phyloP scores from a whole-genome alignment of 2,797 vertebrate genomes.

The Ceyx erithaca region DNA sequence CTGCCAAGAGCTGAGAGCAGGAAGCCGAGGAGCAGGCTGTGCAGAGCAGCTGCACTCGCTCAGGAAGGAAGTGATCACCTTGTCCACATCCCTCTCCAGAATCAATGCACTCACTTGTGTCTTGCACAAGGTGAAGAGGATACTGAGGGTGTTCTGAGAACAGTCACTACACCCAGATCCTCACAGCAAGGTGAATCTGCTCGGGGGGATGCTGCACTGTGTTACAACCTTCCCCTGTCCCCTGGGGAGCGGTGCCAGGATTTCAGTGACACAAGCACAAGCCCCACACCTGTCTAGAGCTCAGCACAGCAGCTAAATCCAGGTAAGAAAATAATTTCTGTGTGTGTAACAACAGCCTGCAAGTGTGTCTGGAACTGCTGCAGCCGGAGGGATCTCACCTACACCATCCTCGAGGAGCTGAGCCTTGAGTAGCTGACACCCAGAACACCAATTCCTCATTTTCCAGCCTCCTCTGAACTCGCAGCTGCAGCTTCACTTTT shows the following conservation, averaged over 20 bases:
- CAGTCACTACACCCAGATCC: not conserved
- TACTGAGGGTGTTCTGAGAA: not conserved
- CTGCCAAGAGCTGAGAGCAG: constrained; percentile 3
- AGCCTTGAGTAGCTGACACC: rapidly evolving
- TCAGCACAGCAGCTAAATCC: not conserved
- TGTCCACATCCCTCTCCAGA: constrained; percentile 53
- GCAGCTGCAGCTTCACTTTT: not conserved
- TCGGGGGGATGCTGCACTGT: not conserved
- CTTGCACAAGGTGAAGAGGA: constrained; percentile 10
- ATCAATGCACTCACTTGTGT: constrained; percentile 2
- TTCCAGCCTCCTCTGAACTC: not conserved
- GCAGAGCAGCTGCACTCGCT: not conserved
- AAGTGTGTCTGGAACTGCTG: rapidly evolving
- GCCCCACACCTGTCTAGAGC: not conserved
- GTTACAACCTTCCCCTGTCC: not conserved
- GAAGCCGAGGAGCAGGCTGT: constrained; percentile 24
- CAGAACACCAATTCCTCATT: not conserved
- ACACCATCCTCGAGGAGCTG: not conserved
- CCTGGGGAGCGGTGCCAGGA: not conserved
- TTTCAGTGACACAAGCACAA: not conserved
- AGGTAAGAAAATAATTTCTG: not conserved
- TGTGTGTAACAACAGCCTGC: not conserved
- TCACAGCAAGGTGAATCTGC: not conserved
- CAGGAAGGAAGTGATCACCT: constrained; percentile 65
- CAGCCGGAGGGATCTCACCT: not conserved